Base-by-base conservation (phyloP, 2,797 vertebrate species). In the Silurus aristotelis region DNA sequence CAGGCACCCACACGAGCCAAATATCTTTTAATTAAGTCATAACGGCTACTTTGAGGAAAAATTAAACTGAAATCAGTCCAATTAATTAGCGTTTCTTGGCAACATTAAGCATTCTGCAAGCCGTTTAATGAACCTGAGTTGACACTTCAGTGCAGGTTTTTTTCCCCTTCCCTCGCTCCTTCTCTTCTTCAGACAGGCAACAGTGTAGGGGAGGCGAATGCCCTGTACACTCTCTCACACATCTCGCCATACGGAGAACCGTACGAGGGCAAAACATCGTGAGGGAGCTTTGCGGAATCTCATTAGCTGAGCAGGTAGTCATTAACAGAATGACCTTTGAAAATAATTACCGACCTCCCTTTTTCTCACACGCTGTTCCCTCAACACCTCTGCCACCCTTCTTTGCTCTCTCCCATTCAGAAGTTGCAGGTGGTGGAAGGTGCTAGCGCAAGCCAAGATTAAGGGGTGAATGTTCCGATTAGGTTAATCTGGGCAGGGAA, bases 241-340 rank as follows among this genome's bases (percentile, higher is more conserved):
- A 84, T 94, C 93, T 93, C 92, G 55, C 92, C 92, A 94, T 93
- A 93, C 89, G 91, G 92, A 93, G 91, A 94, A 93, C 93, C 93
- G 93, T 93, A 91, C 90, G 90, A 89, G 93, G 93, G 94, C 93
- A 92, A 92, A 93, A 93, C 94, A 93, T 94, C 91, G 93, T 91
- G 92, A 94, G 93, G 92, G 93, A 95, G 94, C 94, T 94, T 97
- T 97, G 96, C 91, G 96, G 96, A 97, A 97, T 96, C 96, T 96
- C 97, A 98, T 98, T 99, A 98, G 96, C 96, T 94, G 96, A 96
- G 94, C 94, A 96, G 96, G 93, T 97, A 98, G 95, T 98, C 95
- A 97, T 98, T 98, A 99, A 96, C 96, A 97, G 95, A 94, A 94
- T 96, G 96, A 97, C 97, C 97, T 99, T 97, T 98, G 95, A 94